Evolutionary conservation across 2,113 vertebrate species (phyloP), one percentile per base, ranked within the genome.

Genomic region (Protomyctophum bolini): DNA sequence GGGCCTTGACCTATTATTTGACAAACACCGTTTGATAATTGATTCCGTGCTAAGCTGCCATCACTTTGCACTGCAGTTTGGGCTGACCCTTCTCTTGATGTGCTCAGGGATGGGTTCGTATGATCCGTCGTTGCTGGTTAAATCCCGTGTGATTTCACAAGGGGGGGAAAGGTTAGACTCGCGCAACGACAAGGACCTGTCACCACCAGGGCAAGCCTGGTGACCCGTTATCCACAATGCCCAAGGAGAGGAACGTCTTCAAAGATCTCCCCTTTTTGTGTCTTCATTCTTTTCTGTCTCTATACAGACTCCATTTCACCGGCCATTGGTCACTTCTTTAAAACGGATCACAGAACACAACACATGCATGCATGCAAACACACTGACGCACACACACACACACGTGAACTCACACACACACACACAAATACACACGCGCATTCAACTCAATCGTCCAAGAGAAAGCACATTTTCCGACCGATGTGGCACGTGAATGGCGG

Each of bases 1-100:
- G 74, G 83, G 79, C 72, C 66, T 72, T 83, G 79, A 89, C 81
- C 89, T 70, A 75, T 82, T 80, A 84, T 86, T 85, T 88, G 79
- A 86, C 75, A 82, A 86, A 73, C 56, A 57, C 74, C 29, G 72
- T 72, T 86, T 89, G 75, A 87, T 89, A 83, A 89, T 84, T 76
- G 78, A 89, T 87, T 87, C 79, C 63, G 80, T 59, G 28, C 77
- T 86, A 87, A 90, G 80, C 78, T 48, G 10, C 81, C 63, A 48
- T 82, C 60, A 84, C 86, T 83, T 77, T 73, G 67, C 75, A 75
- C 81, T 48, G 59, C 65, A 62, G 84, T 79, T 87, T 80, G 58
- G 58, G 58, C 74, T 76, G 86, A 89, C 77, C 84, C 84, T 58
- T 83, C 72, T 71, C 80, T 85, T 78, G 79, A 85, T 61, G 68